phyloP scores from a whole-genome alignment of 2,888 invertebrate genomes.

The Cheilosia variabilis region DNA sequence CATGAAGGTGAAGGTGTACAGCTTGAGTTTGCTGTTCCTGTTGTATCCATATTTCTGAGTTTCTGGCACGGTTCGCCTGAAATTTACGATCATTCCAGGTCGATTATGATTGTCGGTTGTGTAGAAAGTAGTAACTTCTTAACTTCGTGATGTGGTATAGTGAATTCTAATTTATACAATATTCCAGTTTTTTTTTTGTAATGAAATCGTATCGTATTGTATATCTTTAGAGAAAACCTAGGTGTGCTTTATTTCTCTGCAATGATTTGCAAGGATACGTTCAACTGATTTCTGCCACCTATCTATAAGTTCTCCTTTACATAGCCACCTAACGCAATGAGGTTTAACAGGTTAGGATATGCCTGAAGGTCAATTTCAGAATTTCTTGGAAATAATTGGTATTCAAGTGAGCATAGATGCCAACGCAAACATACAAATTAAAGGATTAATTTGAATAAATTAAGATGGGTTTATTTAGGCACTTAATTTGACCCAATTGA shows the following conservation, averaged over 20 bases:
- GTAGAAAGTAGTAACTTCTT: conserved; percentile 28
- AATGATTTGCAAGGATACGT: background rate
- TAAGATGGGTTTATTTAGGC: too few relatives aligned
- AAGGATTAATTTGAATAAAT: too few relatives aligned
- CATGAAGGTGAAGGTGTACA: conserved; percentile 48
- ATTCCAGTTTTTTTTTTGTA: too few relatives aligned
- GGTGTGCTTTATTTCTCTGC: background rate
- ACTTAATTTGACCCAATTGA: too few relatives aligned
- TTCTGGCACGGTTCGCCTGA: conserved; percentile 38
- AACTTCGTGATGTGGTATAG: conserved; percentile 43
- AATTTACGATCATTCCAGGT: conserved; percentile 63
- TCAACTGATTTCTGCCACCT: background rate
- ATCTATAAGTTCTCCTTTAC: too few relatives aligned
- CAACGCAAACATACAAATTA: too few relatives aligned
- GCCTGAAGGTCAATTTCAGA: too few relatives aligned
- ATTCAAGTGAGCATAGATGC: too few relatives aligned
- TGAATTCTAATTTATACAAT: conserved; percentile 28
- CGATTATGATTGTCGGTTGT: conserved; percentile 66
- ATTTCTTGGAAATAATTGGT: too few relatives aligned
- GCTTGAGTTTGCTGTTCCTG: conserved; percentile 25
- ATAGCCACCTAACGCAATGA: too few relatives aligned
- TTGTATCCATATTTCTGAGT: conserved; percentile 44
- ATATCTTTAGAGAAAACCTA: conserved; percentile 9
- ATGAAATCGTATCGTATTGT: background rate
- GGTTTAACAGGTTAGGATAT: too few relatives aligned